These are phyloP conservation scores for Chroicocephalus ridibundus DNA, from an alignment of 2,113 vertebrate genomes.

Conservation along the genomic window DNA sequence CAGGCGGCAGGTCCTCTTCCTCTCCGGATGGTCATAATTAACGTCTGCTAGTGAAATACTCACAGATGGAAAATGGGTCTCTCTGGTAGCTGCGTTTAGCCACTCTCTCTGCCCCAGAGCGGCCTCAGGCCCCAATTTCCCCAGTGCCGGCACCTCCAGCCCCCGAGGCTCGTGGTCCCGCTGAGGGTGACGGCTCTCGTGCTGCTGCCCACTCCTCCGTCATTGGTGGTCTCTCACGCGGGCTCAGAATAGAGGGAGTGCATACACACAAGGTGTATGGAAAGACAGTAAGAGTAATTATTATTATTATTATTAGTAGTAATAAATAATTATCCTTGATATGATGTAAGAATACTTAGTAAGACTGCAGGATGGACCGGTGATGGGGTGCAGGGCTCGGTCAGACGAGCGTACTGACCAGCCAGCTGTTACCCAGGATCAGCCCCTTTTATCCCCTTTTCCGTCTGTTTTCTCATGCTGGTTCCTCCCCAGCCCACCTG, in stretches of 20 bases:
- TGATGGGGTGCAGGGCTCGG: rapidly evolving
- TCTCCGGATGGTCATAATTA: not conserved
- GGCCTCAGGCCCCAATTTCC: not conserved
- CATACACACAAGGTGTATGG: not conserved
- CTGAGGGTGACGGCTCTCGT: not conserved
- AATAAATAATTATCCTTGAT: too few species aligned
- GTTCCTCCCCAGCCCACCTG: not conserved
- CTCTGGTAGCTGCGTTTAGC: not conserved
- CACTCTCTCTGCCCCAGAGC: not conserved
- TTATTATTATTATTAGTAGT: rapidly evolving
- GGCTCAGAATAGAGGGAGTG: not conserved
- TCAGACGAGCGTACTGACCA: not conserved
- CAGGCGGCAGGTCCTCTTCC: rapidly evolving
- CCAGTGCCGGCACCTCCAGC: not conserved
- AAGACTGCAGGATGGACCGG: not conserved
- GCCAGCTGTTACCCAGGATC: not conserved
- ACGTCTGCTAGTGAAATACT: rapidly evolving
- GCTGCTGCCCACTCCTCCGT: not conserved
- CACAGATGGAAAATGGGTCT: not conserved
- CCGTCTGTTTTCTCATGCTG: not conserved
- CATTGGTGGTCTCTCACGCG: not conserved
- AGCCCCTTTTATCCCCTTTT: not conserved
- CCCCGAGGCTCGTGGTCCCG: rapidly evolving
- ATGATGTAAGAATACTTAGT: not conserved
- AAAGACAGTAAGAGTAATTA: not conserved